Evolutionary conservation across 2,888 invertebrate species (phyloP), one percentile per base, ranked within the genome.

Genomic region (Drosophila pegasa): DNA sequence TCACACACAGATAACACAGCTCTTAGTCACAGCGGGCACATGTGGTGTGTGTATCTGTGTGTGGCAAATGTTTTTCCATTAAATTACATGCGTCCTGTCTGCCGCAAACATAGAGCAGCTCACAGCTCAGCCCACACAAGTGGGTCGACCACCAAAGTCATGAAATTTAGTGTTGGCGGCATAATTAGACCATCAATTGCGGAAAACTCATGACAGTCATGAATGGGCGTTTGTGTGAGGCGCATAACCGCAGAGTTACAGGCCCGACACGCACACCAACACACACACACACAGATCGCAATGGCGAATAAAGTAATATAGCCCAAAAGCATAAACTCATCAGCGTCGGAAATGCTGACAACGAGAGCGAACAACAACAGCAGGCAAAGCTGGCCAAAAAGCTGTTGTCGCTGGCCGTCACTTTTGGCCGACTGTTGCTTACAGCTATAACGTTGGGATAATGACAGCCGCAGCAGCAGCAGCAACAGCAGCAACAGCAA

Each of bases 171-270:
- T 83, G 82, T 85, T 89, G 88, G 85, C 84, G 90, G 89, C 89
- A 89, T 91, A 91, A 91, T 91, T 90, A 90, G 89, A 91, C 90
- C 91, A 91, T 91, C 90, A 91, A 90, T 91, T 91, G 90, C 82
- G 87, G 83, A 80, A 87, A 89, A 88, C 90, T 89, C 91, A 90
- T 88, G 86, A 87, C 88, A 81, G 85, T 79, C 88, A 84, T 80
- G 87, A 86, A 87, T 86, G 87, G 69, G 61, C 62, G 66, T 60
- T 62, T 60, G 77, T 69, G 62, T 57, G 58, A 35, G 64, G 29
- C 47, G 58, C 41, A 60, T 41, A 78, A 64, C 87, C 85, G 47
- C 82, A 78, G 66, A 70, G 66, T 60, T 56, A 66, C 62, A 61
- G 57, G 56, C 29, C 54, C 37, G 31, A 58, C 48, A 52, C 51